Evolutionary conservation across 2,888 invertebrate genomes (phyloP).

Genomic region (Drosophila maculinotata): DNA sequence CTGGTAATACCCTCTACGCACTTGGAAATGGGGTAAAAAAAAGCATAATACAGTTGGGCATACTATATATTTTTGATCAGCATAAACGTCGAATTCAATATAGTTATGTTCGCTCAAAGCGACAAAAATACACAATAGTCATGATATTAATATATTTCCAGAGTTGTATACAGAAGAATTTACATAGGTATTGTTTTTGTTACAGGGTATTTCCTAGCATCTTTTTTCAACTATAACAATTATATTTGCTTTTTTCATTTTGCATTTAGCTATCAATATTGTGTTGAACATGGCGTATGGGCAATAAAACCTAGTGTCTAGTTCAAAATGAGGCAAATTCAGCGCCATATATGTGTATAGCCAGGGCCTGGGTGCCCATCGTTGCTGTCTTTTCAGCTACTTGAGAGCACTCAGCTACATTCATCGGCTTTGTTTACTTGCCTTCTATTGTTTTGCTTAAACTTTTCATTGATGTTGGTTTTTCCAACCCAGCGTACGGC

Average conservation of each 20-base stretch:
- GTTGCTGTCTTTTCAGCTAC: conserved; percentile 46
- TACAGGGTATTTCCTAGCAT: neutral
- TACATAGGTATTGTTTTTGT: too few species aligned
- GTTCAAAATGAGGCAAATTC: conserved; percentile 9
- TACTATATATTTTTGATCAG: too few species aligned
- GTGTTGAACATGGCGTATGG: conserved; percentile 67
- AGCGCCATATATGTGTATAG: conserved; percentile 1
- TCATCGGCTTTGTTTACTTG: conserved; percentile 78
- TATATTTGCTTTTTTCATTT: conserved; percentile 16
- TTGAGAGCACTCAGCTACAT: conserved; percentile 68
- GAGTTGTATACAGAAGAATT: too few species aligned
- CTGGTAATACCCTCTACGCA: neutral
- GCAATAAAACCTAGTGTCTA: conserved; percentile 50
- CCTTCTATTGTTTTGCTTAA: conserved; percentile 74
- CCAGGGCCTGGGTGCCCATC: conserved; percentile 2
- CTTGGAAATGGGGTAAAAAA: neutral
- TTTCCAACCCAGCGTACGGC: conserved; percentile 43
- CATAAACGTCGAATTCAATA: too few species aligned
- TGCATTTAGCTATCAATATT: conserved; percentile 45
- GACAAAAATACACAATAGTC: too few species aligned
- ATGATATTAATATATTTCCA: conserved; percentile 3
- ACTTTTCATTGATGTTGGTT: conserved; percentile 80
- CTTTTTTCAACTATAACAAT: too few species aligned
- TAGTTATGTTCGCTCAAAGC: too few species aligned
- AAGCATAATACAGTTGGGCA: neutral